Base-by-base conservation (phyloP, 2,797 vertebrate genomes). In the Silurus aristotelis region DNA sequence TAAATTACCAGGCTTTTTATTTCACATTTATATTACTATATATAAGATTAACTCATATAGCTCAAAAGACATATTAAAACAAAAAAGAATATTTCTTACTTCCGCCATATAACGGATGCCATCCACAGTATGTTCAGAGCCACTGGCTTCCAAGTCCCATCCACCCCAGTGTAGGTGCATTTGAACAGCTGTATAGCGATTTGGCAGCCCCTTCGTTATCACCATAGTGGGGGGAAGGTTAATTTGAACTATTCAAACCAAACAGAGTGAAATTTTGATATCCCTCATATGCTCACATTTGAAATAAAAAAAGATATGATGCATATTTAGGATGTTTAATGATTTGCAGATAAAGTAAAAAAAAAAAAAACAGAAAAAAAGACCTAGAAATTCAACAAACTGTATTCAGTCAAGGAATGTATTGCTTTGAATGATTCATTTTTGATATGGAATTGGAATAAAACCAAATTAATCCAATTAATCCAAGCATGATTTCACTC, bases 101-200 rank as follows among this genome's bases (percentile, higher is more conserved):
- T 99, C 98, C 0, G 96, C 95, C 1, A 95, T 93, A 83, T 95
- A 96, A 56, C 97, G 94, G 89, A 95, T 94, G 20, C 98, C 97
- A 0, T 99, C 96, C 0, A 98, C 0, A 9, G 97, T 98, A 92
- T 99, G 98, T 88, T 99, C 97, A 0, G 97, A 96, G 84, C 97
- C 98, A 0, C 97, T 98, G 87, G 91, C 94, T 91, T 98, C 96
- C 27, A 92, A 88, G 85, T 95, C 93, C 85, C 89, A 93, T 6
- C 97, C 96, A 0, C 97, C 98, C 97, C 98, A 99, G 91, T 99
- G 98, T 79, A 97, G 93, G 87, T 99, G 97, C 96, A 98, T 95
- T 93, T 99, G 97, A 10, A 96, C 89, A 0, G 97, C 96, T 0
- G 93, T 94, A 91, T 96, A 99, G 66, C 38, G 13, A 0, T 90